Evolutionary conservation across 2,797 vertebrate species (phyloP).

Genomic region (Danio tinwini): DNA sequence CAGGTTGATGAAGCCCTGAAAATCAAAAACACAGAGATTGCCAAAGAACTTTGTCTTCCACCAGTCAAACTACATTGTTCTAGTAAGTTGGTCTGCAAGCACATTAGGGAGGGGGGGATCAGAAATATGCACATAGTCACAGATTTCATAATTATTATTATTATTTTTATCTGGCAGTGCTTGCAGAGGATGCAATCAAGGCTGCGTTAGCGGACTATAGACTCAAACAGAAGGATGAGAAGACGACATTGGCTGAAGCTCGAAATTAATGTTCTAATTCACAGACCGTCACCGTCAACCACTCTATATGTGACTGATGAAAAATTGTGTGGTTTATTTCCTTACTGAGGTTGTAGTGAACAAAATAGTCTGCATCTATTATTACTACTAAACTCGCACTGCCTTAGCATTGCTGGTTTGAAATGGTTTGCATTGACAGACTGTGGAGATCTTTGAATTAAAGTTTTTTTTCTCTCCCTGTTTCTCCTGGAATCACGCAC

Average conservation of each 20-base stretch:
- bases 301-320: conserved; percentile 10
- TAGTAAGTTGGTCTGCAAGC: conserved; percentile 75
- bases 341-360: conserved; percentile 6
- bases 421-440: conserved; percentile 27
- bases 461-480: conserved; percentile 12
- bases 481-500: conserved; percentile 57
- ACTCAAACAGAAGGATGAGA: conserved; percentile 82
- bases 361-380: conserved; percentile 5
- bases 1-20: conserved; percentile 92
- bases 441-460: neutral
- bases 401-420: conserved; percentile 10
- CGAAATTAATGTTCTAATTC: conserved; percentile 63
- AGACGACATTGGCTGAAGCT: conserved; percentile 68
- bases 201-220: conserved; percentile 94
- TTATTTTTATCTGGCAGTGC: conserved; percentile 77
- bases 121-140: neutral
- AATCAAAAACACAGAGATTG: conserved; percentile 96
- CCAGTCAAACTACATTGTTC: conserved; percentile 98
- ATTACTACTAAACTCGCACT: neutral
- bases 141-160: neutral
- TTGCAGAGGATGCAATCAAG: conserved; percentile 96
- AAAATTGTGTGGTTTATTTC: neutral
- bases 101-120: neutral
- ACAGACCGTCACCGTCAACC: neutral
- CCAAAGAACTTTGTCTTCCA: conserved; percentile 95